These are phyloP conservation scores for Ia io DNA, from an alignment of 2,113 vertebrate genomes.

Conservation along the genomic window DNA sequence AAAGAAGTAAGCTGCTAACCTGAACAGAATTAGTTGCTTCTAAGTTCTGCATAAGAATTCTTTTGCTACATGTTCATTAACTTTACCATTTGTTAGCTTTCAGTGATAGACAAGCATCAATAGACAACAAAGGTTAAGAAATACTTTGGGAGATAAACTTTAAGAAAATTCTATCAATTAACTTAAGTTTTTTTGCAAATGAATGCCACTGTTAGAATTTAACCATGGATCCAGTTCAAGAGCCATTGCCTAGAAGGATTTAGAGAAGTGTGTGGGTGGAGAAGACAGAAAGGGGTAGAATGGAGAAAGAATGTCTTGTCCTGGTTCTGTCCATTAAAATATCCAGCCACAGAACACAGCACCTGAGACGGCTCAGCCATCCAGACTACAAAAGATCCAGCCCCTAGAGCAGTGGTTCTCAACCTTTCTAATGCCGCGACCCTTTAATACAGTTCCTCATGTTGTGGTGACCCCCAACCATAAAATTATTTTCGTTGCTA, in stretches of 20 bases:
- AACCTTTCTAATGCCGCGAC: no score
- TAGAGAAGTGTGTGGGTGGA: not conserved
- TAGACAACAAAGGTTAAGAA: constrained; percentile 30
- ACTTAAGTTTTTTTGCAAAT: constrained; percentile 20
- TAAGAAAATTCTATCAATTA: constrained; percentile 31
- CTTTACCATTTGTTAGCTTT: constrained; percentile 30
- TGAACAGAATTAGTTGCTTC: not conserved
- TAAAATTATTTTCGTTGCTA: no score
- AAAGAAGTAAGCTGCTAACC: not conserved
- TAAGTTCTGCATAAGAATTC: constrained; percentile 41
- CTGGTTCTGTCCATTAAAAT: not conserved
- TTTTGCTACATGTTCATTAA: not conserved
- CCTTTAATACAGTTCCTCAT: no score
- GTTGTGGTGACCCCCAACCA: no score
- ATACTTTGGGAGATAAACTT: constrained; percentile 23
- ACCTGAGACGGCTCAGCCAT: not conserved
- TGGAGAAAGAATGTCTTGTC: not conserved
- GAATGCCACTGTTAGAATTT: not conserved
- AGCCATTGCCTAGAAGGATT: not conserved
- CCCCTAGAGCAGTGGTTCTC: no score
- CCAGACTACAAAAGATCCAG: not conserved
- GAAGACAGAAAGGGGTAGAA: not conserved
- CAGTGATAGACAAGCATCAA: constrained; percentile 1
- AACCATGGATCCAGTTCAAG: not conserved
- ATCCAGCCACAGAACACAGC: not conserved